Evolutionary conservation across 1,140 invertebrate genomes (phyloP).

Genomic region (Ephestia elutella): DNA sequence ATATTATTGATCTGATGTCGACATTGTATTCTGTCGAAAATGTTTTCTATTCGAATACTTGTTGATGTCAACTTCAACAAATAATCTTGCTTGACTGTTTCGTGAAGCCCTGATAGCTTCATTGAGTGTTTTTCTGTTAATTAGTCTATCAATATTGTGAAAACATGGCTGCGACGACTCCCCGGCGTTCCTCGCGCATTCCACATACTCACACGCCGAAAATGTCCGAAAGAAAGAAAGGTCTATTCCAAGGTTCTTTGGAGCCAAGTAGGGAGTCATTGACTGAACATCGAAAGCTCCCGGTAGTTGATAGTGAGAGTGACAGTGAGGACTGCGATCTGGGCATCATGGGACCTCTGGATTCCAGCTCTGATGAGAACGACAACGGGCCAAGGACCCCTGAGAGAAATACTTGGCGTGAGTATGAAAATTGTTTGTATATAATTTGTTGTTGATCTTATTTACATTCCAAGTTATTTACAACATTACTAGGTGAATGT

Average conservation of each 20-base stretch:
- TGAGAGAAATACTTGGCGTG: slow-evolving; percentile 52
- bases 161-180: slow-evolving; percentile 58
- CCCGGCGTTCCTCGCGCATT: slow-evolving; percentile 50
- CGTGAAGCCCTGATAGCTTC: not conserved
- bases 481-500: not conserved
- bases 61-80: not conserved
- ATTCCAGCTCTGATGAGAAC: slow-evolving; percentile 62
- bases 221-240: slow-evolving; percentile 69
- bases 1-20: not conserved
- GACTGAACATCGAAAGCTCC: slow-evolving; percentile 52
- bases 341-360: slow-evolving; percentile 64
- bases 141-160: not conserved
- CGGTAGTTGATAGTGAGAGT: slow-evolving; percentile 63
- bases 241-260: slow-evolving; percentile 51
- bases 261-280: slow-evolving; percentile 43
- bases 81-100: slow-evolving; percentile 3
- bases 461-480: not conserved
- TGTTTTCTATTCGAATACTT: not conserved
- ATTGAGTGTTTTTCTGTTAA: slow-evolving; percentile 4
- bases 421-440: slow-evolving; percentile 29
- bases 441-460: no score
- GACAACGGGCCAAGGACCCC: slow-evolving; percentile 58
- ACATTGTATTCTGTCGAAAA: not conserved
- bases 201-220: slow-evolving; percentile 60
- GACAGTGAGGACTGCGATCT: slow-evolving; percentile 64